Conservation (phyloP, 2,113 vertebrate species). For the Hirundichthys speculiger region DNA sequence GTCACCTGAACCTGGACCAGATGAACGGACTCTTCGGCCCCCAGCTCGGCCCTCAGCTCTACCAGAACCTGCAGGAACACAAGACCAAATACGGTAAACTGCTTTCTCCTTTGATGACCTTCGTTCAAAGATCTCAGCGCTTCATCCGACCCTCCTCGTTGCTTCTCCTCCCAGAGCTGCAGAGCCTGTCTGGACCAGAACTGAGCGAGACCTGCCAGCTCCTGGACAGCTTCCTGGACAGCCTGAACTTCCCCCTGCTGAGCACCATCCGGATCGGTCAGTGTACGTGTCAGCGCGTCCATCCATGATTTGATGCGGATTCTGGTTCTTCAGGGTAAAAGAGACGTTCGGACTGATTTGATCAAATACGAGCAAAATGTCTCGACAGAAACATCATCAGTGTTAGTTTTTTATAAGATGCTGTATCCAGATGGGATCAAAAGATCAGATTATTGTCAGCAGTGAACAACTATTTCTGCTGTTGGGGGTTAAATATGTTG, state of each 20-base stretch:
- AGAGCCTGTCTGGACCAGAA: constrained; percentile 61
- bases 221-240: constrained; percentile 74
- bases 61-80: constrained; percentile 85
- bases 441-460: too few species aligned
- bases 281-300: constrained; percentile 24
- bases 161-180: constrained; percentile 46
- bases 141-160: neutral
- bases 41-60: constrained; percentile 84
- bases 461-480: too few species aligned
- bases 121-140: neutral
- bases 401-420: too few species aligned
- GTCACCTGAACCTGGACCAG: constrained; percentile 81
- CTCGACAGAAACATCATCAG: too few species aligned
- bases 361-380: too few species aligned
- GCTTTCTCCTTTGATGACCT: neutral
- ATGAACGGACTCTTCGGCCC: constrained; percentile 84
- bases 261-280: constrained; percentile 62
- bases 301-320: too few species aligned
- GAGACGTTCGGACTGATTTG: too few species aligned
- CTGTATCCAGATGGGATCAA: too few species aligned
- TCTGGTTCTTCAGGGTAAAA: too few species aligned
- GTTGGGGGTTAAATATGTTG: too few species aligned
- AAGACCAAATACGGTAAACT: constrained; percentile 75
- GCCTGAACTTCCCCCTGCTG: constrained; percentile 70
- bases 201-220: constrained; percentile 76